These are phyloP conservation scores for Thalpophila matura DNA, from an alignment of 2,888 invertebrate species.

Conservation along the genomic window DNA sequence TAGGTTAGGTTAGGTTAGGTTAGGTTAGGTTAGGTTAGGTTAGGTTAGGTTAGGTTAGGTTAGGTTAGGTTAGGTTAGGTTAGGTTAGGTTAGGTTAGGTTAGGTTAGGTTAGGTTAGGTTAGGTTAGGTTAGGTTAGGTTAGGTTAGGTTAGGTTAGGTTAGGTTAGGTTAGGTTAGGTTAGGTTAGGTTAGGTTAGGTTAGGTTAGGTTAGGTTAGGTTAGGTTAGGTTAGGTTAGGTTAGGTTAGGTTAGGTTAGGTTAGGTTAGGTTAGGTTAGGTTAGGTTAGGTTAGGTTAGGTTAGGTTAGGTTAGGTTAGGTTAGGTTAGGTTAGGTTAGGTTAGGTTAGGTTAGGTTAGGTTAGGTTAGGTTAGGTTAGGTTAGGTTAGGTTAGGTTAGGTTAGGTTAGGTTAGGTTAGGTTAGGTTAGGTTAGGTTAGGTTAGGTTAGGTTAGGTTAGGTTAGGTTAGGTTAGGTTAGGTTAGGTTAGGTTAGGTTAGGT, in stretches of 20 bases:
- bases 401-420: slow-evolving; percentile 57
- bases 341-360: slow-evolving; percentile 55
- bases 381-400: slow-evolving; percentile 59
- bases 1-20: slow-evolving; percentile 32
- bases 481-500: slow-evolving; percentile 37
- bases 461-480: slow-evolving; percentile 50
- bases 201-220: slow-evolving; percentile 13
- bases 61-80: slow-evolving; percentile 28
- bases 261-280: slow-evolving; percentile 30
- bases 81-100: slow-evolving; percentile 36
- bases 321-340: slow-evolving; percentile 56
- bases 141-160: slow-evolving; percentile 34
- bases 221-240: neutral
- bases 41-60: slow-evolving; percentile 31
- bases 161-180: slow-evolving; percentile 44
- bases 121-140: slow-evolving; percentile 29
- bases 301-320: slow-evolving; percentile 53
- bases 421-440: slow-evolving; percentile 57
- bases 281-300: slow-evolving; percentile 46
- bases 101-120: slow-evolving; percentile 41
- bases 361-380: slow-evolving; percentile 55
- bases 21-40: slow-evolving; percentile 30
- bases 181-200: slow-evolving; percentile 33
- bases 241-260: slow-evolving; percentile 31
- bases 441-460: slow-evolving; percentile 57